Evolutionary conservation across 2,797 vertebrate genomes (phyloP).

Genomic region (Ctenopoma kingsleyae): DNA sequence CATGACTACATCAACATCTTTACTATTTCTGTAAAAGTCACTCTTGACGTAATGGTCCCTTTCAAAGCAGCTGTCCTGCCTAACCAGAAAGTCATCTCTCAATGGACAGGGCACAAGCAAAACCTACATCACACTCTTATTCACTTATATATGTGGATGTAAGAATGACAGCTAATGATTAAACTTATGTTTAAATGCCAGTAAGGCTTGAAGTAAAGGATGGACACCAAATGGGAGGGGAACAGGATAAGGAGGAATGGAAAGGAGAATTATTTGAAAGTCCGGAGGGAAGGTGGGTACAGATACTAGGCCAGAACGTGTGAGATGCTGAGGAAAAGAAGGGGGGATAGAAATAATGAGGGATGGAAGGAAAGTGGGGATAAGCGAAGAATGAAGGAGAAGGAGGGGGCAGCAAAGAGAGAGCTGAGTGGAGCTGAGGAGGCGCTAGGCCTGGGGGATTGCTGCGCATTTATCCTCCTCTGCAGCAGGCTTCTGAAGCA

Average conservation of each 20-base stretch:
- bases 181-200: background rate
- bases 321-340: conserved; percentile 60
- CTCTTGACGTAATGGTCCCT: background rate
- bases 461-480: conserved; percentile 80
- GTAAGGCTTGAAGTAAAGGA: conserved; percentile 42
- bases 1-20: conserved; percentile 7
- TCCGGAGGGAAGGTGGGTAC: conserved; percentile 50
- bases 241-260: conserved; percentile 35
- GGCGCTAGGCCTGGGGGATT: conserved; percentile 75
- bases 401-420: conserved; percentile 59
- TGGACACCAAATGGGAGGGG: conserved; percentile 43
- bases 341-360: conserved; percentile 68
- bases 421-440: conserved; percentile 68
- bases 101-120: background rate
- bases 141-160: background rate
- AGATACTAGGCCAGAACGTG: conserved; percentile 62
- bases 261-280: conserved; percentile 54
- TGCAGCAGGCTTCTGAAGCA: conserved; percentile 83
- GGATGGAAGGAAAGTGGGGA: conserved; percentile 68
- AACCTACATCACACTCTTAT: background rate
- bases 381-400: conserved; percentile 56
- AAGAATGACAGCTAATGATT: background rate
- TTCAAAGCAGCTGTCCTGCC: background rate
- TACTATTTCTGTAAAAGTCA: conserved; percentile 6
- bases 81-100: background rate